Evolutionary conservation across 2,888 invertebrate species (phyloP).

Genomic region (Elegia similella): DNA sequence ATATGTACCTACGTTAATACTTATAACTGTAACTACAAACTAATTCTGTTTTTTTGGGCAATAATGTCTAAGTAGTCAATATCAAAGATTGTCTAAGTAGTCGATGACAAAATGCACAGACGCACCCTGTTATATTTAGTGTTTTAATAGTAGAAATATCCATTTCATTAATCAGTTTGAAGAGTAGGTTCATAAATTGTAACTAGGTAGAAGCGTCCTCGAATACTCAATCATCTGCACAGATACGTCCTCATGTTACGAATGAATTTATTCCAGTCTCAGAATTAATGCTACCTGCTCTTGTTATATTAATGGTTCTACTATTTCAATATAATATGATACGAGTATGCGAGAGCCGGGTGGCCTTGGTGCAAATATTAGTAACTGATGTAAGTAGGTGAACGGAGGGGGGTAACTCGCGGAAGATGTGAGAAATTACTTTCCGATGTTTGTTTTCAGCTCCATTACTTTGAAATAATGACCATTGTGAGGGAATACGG

Average conservation of each 20-base stretch:
- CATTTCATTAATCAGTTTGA: neutral
- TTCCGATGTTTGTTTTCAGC: neutral
- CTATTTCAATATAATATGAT: conserved; percentile 1
- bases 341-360: conserved; percentile 6
- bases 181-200: conserved; percentile 1
- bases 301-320: conserved; percentile 11
- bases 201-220: neutral
- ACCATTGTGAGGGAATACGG: no score
- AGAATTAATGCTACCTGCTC: conserved; percentile 21
- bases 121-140: neutral
- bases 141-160: neutral
- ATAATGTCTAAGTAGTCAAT: no score
- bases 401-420: neutral
- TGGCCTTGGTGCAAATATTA: conserved; percentile 1
- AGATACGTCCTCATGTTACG: conserved; percentile 9
- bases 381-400: neutral
- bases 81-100: no score
- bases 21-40: no score
- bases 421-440: neutral
- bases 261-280: conserved; percentile 24
- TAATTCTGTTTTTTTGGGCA: no score
- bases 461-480: neutral
- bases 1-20: no score
- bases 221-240: conserved; percentile 1
- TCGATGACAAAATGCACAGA: no score